Base-by-base conservation (phyloP, 1,140 invertebrate genomes). In the Musca domestica region DNA sequence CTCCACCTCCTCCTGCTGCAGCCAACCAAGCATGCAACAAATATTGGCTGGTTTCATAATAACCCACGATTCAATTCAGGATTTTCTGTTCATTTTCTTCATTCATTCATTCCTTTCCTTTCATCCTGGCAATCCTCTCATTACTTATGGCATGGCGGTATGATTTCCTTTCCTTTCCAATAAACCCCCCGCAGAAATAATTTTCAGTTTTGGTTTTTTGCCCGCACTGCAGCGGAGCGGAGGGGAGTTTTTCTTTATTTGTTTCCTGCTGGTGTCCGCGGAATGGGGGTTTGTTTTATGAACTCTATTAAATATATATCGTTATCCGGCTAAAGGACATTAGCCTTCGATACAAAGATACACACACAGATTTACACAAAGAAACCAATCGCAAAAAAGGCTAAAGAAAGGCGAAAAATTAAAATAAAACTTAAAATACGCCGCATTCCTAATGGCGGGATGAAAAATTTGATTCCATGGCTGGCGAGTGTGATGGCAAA, bases 131-230 rank as follows among this genome's bases (percentile, higher is more conserved):
- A 41, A 41, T 41, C 34, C 34, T 10, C 12, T 41, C 34, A 41
- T 41, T 41, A 41, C 34, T 41, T 41, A 41, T 41, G 34, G 10
- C 34, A 9, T n/a, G 27, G 34, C 34, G 34, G 34, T 41, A 41
- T 56, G 52, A 56, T 56, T 56, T 56, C 34, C 23, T 56, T 56
- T 56, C 34, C 23, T 56, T 27, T 56, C 12, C 52, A 56, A 56
- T 56, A 25, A 56, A 56, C 52, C 22, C 51, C 25, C 52, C 52
- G 34, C 34, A 41, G 34, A 41, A 41, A 41, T 41, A 41, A 41
- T 41, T 41, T 41, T 41, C 34, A 41, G 34, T 12, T 41, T 41
- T 41, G 34, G 34, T 41, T 41, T 7, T 41, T 41, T 12, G 10
- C 2, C 34, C 34, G 12, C 4, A 5, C 2, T 2, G 10, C 34